Conservation (phyloP, 1,140 invertebrate species). For the Drosophila arawakana region DNA sequence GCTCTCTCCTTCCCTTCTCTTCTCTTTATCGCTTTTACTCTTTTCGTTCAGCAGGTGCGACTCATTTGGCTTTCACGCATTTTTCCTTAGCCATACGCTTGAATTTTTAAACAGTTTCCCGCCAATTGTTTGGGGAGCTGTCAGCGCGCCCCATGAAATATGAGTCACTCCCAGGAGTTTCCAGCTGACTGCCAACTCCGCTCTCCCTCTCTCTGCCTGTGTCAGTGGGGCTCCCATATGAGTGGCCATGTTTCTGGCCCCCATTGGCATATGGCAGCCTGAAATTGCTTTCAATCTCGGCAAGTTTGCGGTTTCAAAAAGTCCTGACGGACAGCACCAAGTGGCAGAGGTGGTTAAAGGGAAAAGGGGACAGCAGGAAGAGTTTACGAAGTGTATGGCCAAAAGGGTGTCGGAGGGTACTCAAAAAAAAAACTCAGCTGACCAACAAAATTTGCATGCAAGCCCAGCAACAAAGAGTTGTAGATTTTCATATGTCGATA, state of each 20-base stretch:
- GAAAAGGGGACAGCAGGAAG: too few relatives aligned
- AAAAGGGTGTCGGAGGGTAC: not conserved
- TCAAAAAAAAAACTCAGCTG: conserved; percentile 35
- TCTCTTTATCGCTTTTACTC: not conserved
- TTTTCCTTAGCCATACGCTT: conserved; percentile 51
- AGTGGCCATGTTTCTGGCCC: not conserved
- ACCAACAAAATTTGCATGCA: conserved; percentile 52
- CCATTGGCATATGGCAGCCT: conserved; percentile 22
- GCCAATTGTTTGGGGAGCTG: conserved; percentile 66
- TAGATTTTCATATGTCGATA: conserved; percentile 55
- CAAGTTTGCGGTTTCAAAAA: conserved; percentile 41
- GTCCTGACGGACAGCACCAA: not conserved
- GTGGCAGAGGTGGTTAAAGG: not conserved
- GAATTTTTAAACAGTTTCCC: conserved; percentile 65
- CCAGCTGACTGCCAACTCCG: not conserved
- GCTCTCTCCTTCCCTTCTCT: not conserved
- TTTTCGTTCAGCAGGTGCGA: conserved; percentile 52
- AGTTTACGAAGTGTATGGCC: not conserved
- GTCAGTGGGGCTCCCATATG: conserved; percentile 7
- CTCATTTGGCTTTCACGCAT: conserved; percentile 69
- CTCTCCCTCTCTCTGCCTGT: conserved; percentile 2
- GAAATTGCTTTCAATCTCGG: conserved; percentile 58
- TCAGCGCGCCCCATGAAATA: conserved; percentile 69
- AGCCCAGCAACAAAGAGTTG: conserved; percentile 19
- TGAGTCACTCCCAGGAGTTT: conserved; percentile 29